These are phyloP conservation scores for Hystrix cristata DNA, from an alignment of 2,113 vertebrate genomes.

Conservation along the genomic window DNA sequence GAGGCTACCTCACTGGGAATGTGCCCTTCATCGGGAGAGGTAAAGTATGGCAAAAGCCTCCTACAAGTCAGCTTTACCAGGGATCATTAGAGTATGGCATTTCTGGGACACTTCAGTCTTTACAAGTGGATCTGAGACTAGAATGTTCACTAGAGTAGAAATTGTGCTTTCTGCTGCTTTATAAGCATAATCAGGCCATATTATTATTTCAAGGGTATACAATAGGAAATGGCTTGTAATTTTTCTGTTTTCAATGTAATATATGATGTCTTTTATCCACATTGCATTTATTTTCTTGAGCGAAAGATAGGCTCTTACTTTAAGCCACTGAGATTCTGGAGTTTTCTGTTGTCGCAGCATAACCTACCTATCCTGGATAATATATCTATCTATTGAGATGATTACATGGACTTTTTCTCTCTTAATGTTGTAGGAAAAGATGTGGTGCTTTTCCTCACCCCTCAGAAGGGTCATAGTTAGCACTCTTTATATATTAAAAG, in stretches of 20 bases:
- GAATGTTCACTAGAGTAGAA: background rate
- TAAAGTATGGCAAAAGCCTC: background rate
- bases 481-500: background rate
- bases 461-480: background rate
- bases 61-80: background rate
- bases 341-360: background rate
- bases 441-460: background rate
- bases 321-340: background rate
- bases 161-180: background rate
- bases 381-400: background rate
- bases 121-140: background rate
- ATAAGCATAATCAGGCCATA: background rate
- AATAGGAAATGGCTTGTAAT: background rate
- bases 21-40: background rate
- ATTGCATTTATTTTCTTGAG: background rate
- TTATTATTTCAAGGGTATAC: background rate
- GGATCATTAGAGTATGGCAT: background rate
- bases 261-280: background rate
- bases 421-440: background rate
- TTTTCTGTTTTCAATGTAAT: slow-evolving; percentile 29
- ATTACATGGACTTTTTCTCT: background rate
- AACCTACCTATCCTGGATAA: background rate
- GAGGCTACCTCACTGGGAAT: background rate
- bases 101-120: background rate
- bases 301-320: background rate